phyloP scores from a whole-genome alignment of 2,113 vertebrate genomes.

The Prinia subflava region DNA sequence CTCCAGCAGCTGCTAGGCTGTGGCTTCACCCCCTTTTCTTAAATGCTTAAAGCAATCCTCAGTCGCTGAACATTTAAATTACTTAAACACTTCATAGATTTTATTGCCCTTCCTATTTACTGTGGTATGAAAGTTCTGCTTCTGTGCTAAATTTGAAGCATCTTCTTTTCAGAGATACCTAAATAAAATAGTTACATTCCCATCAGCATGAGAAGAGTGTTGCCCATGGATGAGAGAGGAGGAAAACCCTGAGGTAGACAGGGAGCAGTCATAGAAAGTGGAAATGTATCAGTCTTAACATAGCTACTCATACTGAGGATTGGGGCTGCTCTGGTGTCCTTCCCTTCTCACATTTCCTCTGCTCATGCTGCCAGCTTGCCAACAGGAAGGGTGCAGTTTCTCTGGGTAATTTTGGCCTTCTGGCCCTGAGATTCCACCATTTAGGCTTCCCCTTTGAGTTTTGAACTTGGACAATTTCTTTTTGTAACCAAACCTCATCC shows the following conservation, averaged over 20 bases:
- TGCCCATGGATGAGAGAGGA: background rate
- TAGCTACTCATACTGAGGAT: background rate
- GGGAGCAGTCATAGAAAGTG: background rate
- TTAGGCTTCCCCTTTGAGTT: background rate
- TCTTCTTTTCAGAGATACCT: background rate
- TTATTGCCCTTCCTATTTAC: background rate
- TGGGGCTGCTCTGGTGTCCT: background rate
- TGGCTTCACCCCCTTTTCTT: background rate
- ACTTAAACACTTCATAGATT: background rate
- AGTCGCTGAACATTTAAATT: background rate
- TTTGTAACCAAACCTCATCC: background rate
- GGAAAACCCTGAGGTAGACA: background rate
- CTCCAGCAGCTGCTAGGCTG: background rate
- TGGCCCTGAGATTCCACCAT: background rate
- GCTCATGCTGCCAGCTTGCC: background rate
- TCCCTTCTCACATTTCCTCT: background rate
- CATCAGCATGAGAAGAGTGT: background rate
- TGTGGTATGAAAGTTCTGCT: background rate
- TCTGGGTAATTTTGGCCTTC: background rate
- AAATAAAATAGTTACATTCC: background rate
- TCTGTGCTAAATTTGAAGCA: background rate
- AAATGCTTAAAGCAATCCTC: background rate
- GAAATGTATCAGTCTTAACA: background rate
- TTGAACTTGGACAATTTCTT: background rate
- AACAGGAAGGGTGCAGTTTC: background rate